phyloP scores from a whole-genome alignment of 2,888 invertebrate species.

The Resseliella maxima region DNA sequence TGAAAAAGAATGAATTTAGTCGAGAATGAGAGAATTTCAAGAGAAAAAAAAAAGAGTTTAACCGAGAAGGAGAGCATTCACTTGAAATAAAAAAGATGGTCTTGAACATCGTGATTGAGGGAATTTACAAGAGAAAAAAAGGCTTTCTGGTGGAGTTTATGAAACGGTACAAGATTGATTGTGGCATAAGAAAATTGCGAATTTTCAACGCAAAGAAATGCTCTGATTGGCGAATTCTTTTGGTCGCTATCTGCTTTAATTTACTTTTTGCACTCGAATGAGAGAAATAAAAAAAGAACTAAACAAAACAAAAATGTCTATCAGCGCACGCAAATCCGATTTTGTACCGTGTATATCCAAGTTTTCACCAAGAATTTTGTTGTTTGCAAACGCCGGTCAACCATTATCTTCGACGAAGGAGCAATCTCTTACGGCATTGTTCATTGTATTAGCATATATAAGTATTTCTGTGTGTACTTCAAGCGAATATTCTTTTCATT shows the following conservation, averaged over 20 bases:
- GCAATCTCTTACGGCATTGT: conserved; percentile 31
- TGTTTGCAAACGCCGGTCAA: conserved; percentile 46
- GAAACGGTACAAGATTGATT: neutral
- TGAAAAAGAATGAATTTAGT: too few relatives aligned
- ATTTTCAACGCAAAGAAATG: neutral
- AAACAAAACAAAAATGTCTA: neutral
- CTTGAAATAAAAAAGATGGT: neutral
- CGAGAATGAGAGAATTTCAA: too few relatives aligned
- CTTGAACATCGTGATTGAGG: too few relatives aligned
- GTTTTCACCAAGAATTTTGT: neutral
- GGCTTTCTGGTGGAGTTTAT: neutral
- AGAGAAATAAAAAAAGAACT: too few relatives aligned
- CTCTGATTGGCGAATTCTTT: conserved; percentile 32
- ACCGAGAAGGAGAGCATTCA: conserved; percentile 2
- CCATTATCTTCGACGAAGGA: conserved; percentile 9
- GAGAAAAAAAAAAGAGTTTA: too few relatives aligned
- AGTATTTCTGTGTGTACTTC: conserved; percentile 35
- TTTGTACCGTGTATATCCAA: neutral
- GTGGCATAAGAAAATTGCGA: conserved; percentile 27
- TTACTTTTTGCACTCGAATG: neutral
- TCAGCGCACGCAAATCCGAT: conserved; percentile 52
- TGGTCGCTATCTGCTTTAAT: neutral
- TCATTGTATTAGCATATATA: conserved; percentile 22
- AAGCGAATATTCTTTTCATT: conserved; percentile 40
- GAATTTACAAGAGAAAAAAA: neutral